Evolutionary conservation across 2,797 vertebrate species (phyloP).

Genomic region (Heterohyrax brucei): DNA sequence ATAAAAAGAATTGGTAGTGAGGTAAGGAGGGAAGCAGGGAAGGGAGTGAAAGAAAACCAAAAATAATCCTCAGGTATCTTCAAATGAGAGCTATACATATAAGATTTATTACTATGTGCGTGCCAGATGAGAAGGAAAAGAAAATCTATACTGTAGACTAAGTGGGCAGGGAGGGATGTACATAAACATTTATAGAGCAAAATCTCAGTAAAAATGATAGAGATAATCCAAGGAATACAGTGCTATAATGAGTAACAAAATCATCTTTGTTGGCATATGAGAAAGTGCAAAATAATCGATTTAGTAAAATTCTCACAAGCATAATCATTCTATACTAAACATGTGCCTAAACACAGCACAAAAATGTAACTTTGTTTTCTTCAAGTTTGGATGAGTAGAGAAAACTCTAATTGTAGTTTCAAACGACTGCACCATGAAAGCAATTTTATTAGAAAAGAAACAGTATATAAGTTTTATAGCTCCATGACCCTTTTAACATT

Average conservation of each 20-base stretch:
- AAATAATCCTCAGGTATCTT: background rate
- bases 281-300: background rate
- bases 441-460: background rate
- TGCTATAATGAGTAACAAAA: background rate
- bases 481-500: background rate
- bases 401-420: no score
- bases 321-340: background rate
- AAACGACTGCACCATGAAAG: background rate
- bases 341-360: background rate
- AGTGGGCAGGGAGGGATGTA: background rate
- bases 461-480: background rate
- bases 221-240: background rate
- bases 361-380: background rate
- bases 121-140: background rate
- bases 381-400: background rate
- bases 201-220: background rate
- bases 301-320: background rate
- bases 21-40: background rate
- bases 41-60: background rate
- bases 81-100: background rate
- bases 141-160: background rate
- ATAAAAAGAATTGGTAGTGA: no score
- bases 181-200: background rate
- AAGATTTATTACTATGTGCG: background rate
- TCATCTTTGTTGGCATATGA: background rate